A percentile compares a stretch with the other conserved stretches of the same genome.
These are phyloP conservation scores for Felis catus DNA, from an alignment of 2,113 vertebrate genomes.

Conservation along the genomic window DNA sequence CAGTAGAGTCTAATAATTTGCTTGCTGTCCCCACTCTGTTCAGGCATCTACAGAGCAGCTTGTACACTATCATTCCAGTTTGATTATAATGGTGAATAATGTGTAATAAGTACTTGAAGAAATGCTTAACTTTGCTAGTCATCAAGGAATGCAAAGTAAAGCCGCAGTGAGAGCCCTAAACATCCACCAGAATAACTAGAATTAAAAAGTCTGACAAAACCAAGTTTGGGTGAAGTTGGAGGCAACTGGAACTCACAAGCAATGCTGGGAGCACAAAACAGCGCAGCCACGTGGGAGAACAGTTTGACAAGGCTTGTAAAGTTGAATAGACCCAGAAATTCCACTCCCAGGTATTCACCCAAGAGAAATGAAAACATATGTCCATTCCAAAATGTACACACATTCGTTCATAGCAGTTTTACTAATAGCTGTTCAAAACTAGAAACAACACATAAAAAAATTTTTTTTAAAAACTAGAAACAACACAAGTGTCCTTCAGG, in stretches of 20 bases:
- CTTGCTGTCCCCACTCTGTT: background rate
- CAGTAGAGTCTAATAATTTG: background rate
- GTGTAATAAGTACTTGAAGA: background rate
- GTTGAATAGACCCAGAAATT: too few relatives aligned
- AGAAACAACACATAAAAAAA: background rate
- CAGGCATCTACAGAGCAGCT: background rate
- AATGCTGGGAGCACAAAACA: too few relatives aligned
- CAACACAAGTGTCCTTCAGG: background rate
- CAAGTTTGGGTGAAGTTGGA: too few relatives aligned
- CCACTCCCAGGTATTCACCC: too few relatives aligned
- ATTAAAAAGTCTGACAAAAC: too few relatives aligned
- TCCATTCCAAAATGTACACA: background rate
- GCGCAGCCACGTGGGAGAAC: too few relatives aligned
- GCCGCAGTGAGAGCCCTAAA: too few relatives aligned
- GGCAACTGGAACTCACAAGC: too few relatives aligned
- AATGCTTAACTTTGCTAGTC: background rate
- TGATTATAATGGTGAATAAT: background rate
- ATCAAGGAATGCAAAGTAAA: background rate
- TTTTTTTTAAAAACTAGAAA: background rate
- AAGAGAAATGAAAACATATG: background rate
- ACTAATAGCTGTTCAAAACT: background rate
- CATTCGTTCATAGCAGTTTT: background rate
- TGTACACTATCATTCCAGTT: background rate
- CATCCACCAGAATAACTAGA: too few relatives aligned
- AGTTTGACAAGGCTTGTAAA: too few relatives aligned